Evolutionary conservation across 2,113 vertebrate genomes (phyloP).

Genomic region (Dromiciops gliroides): DNA sequence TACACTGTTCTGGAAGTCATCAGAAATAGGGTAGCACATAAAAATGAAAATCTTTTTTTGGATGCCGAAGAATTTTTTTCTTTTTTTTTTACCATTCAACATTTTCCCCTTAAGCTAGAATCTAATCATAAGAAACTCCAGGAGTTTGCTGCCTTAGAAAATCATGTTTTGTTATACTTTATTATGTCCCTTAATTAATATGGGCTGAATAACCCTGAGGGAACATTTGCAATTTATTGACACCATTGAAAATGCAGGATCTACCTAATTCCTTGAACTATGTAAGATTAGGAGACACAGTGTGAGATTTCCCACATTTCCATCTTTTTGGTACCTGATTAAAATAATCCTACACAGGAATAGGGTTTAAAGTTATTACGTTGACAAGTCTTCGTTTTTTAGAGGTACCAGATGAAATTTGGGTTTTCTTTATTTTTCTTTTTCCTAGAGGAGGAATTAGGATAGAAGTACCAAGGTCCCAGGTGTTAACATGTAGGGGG

Average conservation of each 20-base stretch:
- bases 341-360: not conserved
- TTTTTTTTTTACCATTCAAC: not conserved
- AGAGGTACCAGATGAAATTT: not conserved
- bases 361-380: not conserved
- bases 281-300: not conserved
- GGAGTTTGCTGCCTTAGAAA: not conserved
- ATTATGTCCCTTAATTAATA: not conserved
- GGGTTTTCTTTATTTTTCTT: not conserved
- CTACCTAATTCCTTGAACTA: not conserved
- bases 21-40: not conserved
- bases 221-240: not conserved
- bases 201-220: not conserved
- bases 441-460: slow-evolving; percentile 12
- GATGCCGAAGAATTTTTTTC: not conserved
- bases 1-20: slow-evolving; percentile 34
- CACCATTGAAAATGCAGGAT: not conserved
- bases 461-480: not conserved
- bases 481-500: not conserved
- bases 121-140: not conserved
- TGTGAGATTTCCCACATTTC: not conserved
- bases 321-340: not conserved
- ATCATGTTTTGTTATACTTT: not conserved
- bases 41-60: not conserved
- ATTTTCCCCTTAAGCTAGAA: slow-evolving; percentile 15
- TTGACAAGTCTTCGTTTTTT: slow-evolving; percentile 39